These are phyloP conservation scores for Conops quadrifasciatus DNA, from an alignment of 2,888 invertebrate species.

Conservation along the genomic window DNA sequence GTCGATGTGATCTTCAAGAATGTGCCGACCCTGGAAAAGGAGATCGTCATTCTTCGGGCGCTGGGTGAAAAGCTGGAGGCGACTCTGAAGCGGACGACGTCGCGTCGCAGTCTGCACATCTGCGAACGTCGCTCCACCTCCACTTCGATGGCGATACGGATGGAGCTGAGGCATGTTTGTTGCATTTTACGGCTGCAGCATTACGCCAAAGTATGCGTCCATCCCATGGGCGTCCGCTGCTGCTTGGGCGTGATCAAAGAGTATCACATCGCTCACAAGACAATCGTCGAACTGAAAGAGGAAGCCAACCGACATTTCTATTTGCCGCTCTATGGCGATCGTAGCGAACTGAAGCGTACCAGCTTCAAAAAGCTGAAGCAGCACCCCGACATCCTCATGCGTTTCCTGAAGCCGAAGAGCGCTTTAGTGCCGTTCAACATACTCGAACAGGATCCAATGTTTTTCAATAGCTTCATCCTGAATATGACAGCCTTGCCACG, in stretches of 20 bases:
- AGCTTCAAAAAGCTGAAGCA: slow-evolving; percentile 53
- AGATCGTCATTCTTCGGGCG: slow-evolving; percentile 52
- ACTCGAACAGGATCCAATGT: slow-evolving; percentile 59
- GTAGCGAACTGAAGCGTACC: slow-evolving; percentile 51
- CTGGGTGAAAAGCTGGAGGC: slow-evolving; percentile 55
- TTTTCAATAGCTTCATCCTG: slow-evolving; percentile 53
- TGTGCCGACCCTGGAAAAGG: slow-evolving; percentile 54
- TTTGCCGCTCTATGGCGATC: slow-evolving; percentile 44
- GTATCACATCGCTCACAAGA: slow-evolving; percentile 53
- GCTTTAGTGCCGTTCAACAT: slow-evolving; percentile 51
- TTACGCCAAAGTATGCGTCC: not conserved
- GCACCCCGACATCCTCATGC: slow-evolving; percentile 53
- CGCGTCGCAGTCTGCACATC: not conserved
- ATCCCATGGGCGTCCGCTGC: not conserved
- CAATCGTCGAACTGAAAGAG: slow-evolving; percentile 53
- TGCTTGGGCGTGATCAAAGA: slow-evolving; percentile 48
- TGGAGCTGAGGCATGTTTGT: not conserved
- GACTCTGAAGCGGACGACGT: slow-evolving; percentile 45
- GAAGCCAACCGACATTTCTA: slow-evolving; percentile 54
- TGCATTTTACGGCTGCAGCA: not conserved
- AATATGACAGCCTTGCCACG: slow-evolving; percentile 14
- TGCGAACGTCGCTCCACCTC: slow-evolving; percentile 7
- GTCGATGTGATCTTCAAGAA: slow-evolving; percentile 55
- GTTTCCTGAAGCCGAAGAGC: slow-evolving; percentile 49
- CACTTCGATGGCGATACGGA: not conserved